Evolutionary conservation across 2,113 vertebrate species (phyloP).

Genomic region (Ageneiosus marmoratus): DNA sequence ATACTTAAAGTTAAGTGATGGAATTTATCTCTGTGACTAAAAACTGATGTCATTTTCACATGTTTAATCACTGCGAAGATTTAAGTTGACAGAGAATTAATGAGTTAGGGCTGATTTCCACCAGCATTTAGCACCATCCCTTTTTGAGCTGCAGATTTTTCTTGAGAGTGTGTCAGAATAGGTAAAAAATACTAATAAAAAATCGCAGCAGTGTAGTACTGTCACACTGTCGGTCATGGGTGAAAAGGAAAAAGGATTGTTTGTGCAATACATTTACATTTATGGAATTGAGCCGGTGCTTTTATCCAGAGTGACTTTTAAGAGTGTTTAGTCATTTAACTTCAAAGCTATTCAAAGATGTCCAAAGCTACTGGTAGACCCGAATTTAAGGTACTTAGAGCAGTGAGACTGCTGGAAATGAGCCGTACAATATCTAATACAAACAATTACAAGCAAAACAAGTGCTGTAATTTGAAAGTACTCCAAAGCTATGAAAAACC

Average conservation of each 20-base stretch:
- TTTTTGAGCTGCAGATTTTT: slow-evolving; percentile 20
- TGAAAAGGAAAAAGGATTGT: neutral
- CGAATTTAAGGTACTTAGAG: too few species aligned
- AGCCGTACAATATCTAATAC: too few species aligned
- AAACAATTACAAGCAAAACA: too few species aligned
- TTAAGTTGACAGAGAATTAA: slow-evolving; percentile 34
- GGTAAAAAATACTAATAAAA: neutral
- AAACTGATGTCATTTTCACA: slow-evolving; percentile 28
- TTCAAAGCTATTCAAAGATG: too few species aligned
- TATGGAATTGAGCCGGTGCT: too few species aligned
- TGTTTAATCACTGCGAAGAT: slow-evolving; percentile 28
- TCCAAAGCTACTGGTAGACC: too few species aligned
- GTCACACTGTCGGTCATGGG: slow-evolving; percentile 5
- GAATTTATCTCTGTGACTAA: neutral
- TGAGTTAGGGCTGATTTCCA: slow-evolving; percentile 10
- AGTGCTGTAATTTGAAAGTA: too few species aligned
- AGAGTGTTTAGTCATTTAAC: too few species aligned
- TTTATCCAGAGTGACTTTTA: too few species aligned
- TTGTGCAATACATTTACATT: neutral
- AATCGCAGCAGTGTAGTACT: slow-evolving; percentile 3
- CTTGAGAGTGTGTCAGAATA: slow-evolving; percentile 8
- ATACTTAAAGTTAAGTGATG: neutral
- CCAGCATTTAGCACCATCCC: slow-evolving; percentile 8
- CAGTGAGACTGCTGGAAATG: too few species aligned
- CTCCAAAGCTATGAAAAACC: too few species aligned